Percentiles rank a stretch among this genome's conserved stretches.
These are phyloP conservation scores for Crossaster papposus DNA, from an alignment of 53 echinoderm and acorn worm species.

Conservation along the genomic window DNA sequence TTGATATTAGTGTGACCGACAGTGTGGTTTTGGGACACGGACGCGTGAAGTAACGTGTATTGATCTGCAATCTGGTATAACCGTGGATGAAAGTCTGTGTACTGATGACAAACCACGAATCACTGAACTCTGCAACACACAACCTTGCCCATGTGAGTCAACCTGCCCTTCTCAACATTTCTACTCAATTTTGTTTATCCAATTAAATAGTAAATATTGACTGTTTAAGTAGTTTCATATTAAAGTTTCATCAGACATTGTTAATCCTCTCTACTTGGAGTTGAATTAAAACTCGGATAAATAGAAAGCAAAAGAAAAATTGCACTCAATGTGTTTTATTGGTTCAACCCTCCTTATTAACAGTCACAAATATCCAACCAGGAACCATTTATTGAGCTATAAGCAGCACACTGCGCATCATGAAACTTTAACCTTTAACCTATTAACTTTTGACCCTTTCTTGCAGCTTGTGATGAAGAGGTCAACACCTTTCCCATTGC, in stretches of 20 bases:
- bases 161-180: neutral
- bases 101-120: conserved; percentile 54
- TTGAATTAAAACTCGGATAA: too few relatives aligned
- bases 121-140: conserved; percentile 44
- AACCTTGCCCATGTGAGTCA: conserved; percentile 80
- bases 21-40: conserved; percentile 66
- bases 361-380: too few relatives aligned
- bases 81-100: conserved; percentile 43
- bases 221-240: too few relatives aligned
- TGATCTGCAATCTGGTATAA: conserved; percentile 27
- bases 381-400: too few relatives aligned
- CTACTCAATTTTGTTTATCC: neutral
- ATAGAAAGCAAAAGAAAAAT: too few relatives aligned
- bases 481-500: neutral
- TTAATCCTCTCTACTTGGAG: too few relatives aligned
- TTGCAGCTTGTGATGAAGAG: conserved; percentile 34
- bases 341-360: too few relatives aligned
- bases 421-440: neutral
- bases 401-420: too few relatives aligned
- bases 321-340: too few relatives aligned
- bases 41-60: conserved; percentile 60
- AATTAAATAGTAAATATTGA: neutral
- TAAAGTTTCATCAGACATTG: too few relatives aligned
- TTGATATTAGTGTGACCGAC: conserved; percentile 80
- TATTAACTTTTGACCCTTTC: neutral